Percentiles rank a stretch among this genome's conserved stretches.
Evolutionary conservation across 2,888 invertebrate species (phyloP).

Genomic region (Patella caerulea): DNA sequence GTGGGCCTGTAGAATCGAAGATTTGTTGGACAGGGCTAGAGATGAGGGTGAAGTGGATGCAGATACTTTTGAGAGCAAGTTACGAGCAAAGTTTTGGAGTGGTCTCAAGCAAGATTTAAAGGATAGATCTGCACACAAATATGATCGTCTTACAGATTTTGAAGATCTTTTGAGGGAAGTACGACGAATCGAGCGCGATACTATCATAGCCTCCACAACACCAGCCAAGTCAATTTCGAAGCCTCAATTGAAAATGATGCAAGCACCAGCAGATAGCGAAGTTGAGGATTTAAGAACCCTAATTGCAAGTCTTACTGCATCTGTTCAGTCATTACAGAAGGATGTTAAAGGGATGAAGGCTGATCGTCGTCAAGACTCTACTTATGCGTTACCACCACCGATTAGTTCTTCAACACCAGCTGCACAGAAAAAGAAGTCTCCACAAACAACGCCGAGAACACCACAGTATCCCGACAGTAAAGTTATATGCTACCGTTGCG

Average conservation of each 20-base stretch:
- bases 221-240: background rate
- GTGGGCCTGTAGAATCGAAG: background rate
- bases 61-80: background rate
- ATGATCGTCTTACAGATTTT: background rate
- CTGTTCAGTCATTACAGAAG: conserved; percentile 1
- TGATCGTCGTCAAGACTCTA: background rate
- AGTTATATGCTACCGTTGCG: background rate
- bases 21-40: conserved; percentile 1
- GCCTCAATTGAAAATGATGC: conserved; percentile 1
- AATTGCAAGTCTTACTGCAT: background rate
- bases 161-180: background rate
- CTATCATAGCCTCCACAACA: background rate
- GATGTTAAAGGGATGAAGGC: background rate
- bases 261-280: conserved; percentile 1
- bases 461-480: background rate
- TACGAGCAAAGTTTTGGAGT: background rate
- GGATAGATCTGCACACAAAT: conserved; percentile 3
- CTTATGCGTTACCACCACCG: background rate
- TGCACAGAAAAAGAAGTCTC: background rate
- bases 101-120: background rate
- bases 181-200: background rate
- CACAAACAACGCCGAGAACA: background rate
- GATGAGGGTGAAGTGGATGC: background rate
- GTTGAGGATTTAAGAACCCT: background rate
- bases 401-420: conserved; percentile 1